A percentile compares a stretch with the other conserved stretches of the same genome.
phyloP scores from a whole-genome alignment of 1,140 invertebrate genomes.

The Hyphantria cunea region DNA sequence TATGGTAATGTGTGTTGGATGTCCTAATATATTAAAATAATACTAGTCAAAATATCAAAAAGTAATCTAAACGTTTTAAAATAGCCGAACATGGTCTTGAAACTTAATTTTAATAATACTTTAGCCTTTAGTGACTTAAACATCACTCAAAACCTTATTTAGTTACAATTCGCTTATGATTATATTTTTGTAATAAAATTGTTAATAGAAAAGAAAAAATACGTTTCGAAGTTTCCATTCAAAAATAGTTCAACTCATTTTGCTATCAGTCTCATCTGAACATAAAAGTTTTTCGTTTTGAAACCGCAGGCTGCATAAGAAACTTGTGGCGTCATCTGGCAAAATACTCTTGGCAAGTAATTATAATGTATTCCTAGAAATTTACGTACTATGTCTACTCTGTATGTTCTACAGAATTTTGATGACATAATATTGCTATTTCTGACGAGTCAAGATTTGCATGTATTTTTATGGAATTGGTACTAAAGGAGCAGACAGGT shows the following conservation, averaged over 20 bases:
- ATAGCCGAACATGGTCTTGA: too few relatives aligned
- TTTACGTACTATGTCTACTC: constrained; percentile 5
- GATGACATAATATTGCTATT: not conserved
- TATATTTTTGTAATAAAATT: not conserved
- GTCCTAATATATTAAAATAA: too few relatives aligned
- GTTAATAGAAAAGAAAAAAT: not conserved
- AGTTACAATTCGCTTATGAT: too few relatives aligned
- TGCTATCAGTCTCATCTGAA: constrained; percentile 44
- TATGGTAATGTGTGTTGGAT: too few relatives aligned
- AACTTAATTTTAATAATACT: too few relatives aligned
- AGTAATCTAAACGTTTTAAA: too few relatives aligned
- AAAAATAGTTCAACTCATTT: constrained; percentile 42
- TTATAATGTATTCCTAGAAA: constrained; percentile 48
- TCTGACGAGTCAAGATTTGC: too few relatives aligned
- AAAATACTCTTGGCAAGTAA: constrained; percentile 58
- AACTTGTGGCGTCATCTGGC: constrained; percentile 56
- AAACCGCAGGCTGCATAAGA: constrained; percentile 49
- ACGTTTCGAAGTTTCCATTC: constrained; percentile 22
- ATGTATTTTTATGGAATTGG: too few relatives aligned
- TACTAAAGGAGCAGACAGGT: too few relatives aligned
- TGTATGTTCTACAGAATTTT: not conserved
- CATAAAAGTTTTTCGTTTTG: constrained; percentile 53
- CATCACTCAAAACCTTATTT: too few relatives aligned
- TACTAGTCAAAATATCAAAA: too few relatives aligned
- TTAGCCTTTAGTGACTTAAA: too few relatives aligned